These are phyloP conservation scores for Zaprionus ghesquierei DNA, from an alignment of 1,140 invertebrate genomes.

Conservation along the genomic window DNA sequence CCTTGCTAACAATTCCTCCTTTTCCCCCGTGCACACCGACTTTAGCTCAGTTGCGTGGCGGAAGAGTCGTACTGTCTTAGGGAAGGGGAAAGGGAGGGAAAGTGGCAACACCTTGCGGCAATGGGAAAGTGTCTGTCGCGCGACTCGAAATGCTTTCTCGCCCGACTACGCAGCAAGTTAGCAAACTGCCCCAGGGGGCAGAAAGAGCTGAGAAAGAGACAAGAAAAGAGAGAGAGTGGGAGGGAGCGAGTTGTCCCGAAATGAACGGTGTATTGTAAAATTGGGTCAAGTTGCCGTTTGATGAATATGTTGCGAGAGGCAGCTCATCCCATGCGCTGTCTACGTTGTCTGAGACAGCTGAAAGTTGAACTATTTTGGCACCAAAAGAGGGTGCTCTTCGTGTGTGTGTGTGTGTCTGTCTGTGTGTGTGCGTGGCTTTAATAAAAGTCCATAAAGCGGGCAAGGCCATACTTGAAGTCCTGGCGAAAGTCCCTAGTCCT, in stretches of 20 bases:
- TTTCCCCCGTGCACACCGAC: not conserved
- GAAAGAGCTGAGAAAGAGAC: not conserved
- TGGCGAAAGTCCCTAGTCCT: conserved; percentile 18
- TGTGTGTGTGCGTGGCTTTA: conserved; percentile 25
- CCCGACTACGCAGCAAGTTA: not conserved
- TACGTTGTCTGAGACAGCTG: conserved; percentile 35
- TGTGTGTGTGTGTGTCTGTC: not conserved
- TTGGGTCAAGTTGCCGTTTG: conserved; percentile 69
- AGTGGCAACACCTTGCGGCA: not conserved
- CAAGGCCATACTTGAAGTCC: conserved; percentile 24
- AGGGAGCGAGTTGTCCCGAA: not conserved
- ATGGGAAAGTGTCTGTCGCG: not conserved
- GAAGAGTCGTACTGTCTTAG: not conserved
- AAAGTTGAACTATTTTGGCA: conserved; percentile 56
- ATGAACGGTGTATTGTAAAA: conserved; percentile 27
- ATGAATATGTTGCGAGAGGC: conserved; percentile 47
- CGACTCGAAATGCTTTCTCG: not conserved
- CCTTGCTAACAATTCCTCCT: not conserved
- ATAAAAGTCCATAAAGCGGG: conserved; percentile 32
- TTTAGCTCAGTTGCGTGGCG: not conserved
- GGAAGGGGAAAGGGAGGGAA: not conserved
- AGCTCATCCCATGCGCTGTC: conserved; percentile 7
- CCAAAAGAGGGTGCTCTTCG: conserved; percentile 1
- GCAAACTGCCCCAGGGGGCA: not conserved
- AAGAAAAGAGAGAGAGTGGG: not conserved